Evolutionary conservation across 2,113 vertebrate genomes (phyloP).

Genomic region (Podarcis muralis): DNA sequence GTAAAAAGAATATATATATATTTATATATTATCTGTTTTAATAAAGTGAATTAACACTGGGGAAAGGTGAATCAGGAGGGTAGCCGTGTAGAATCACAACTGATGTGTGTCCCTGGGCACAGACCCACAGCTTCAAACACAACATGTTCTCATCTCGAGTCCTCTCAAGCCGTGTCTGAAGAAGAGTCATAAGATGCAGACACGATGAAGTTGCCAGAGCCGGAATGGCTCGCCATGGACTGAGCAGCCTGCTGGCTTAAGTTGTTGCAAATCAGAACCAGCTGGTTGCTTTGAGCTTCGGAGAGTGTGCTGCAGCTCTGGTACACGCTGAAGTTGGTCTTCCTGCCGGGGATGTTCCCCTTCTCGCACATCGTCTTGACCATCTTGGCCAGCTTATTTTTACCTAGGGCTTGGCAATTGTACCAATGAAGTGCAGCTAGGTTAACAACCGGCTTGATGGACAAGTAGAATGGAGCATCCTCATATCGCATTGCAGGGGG

Average conservation of each 20-base stretch:
- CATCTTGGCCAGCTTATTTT: constrained; percentile 89
- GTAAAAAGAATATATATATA: constrained; percentile 80
- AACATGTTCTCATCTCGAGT: constrained; percentile 20
- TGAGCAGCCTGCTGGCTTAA: constrained; percentile 86
- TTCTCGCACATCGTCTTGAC: constrained; percentile 90
- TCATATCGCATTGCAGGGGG: constrained; percentile 86
- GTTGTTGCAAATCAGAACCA: constrained; percentile 86
- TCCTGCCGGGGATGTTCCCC: constrained; percentile 85
- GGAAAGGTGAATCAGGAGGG: constrained; percentile 47
- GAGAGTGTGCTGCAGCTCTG: constrained; percentile 87
- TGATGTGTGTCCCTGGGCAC: constrained; percentile 46
- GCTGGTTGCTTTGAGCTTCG: constrained; percentile 86
- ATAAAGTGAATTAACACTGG: constrained; percentile 76
- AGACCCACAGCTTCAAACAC: constrained; percentile 34
- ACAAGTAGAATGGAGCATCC: constrained; percentile 84
- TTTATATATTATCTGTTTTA: constrained; percentile 75
- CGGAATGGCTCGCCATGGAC: constrained; percentile 78
- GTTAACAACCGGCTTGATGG: constrained; percentile 86
- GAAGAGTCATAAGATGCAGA: constrained; percentile 86
- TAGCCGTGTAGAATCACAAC: constrained; percentile 56
- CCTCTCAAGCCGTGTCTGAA: constrained; percentile 78
- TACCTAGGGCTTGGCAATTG: constrained; percentile 86
- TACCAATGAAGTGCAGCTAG: constrained; percentile 86
- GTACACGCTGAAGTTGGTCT: constrained; percentile 88
- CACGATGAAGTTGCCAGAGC: constrained; percentile 80